phyloP scores from a whole-genome alignment of 2,888 invertebrate genomes.

The Lepidocyrtinus sp. region DNA sequence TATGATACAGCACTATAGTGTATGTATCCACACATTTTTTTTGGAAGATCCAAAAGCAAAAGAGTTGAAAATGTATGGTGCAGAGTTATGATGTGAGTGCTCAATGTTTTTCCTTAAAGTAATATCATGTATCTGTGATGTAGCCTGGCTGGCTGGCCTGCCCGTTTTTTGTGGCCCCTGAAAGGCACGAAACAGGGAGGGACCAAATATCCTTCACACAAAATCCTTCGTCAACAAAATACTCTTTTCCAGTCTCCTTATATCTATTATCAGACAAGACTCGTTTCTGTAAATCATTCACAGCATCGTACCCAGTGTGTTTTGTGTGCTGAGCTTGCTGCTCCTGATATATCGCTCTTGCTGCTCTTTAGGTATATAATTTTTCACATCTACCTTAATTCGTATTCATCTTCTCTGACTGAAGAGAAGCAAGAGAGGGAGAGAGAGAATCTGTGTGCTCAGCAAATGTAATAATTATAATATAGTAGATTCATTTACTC shows the following conservation, averaged over 20 bases:
- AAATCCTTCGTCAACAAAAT: conserved; percentile 53
- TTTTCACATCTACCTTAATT: too few relatives aligned
- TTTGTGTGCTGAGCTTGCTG: neutral
- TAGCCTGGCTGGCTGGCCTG: conserved; percentile 55
- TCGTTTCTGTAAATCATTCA: neutral
- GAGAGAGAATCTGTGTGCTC: neutral
- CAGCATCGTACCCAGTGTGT: neutral
- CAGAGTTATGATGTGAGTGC: too few relatives aligned
- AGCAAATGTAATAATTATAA: neutral
- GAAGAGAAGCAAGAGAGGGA: neutral
- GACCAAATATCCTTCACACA: conserved; percentile 64
- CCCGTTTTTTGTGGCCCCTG: conserved; percentile 57
- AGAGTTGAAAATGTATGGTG: too few relatives aligned
- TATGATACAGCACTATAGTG: too few relatives aligned
- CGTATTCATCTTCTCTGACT: neutral
- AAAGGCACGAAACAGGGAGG: conserved; percentile 63
- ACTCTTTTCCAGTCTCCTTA: conserved; percentile 56
- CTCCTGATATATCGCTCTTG: neutral
- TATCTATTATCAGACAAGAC: conserved; percentile 29
- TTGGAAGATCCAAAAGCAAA: too few relatives aligned
- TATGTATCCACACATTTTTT: too few relatives aligned
- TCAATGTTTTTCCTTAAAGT: too few relatives aligned
- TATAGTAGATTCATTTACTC: neutral
- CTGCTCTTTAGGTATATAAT: neutral
- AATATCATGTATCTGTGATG: conserved; percentile 20